These are phyloP conservation scores for Poeciliopsis retropinna DNA, from an alignment of 2,113 vertebrate genomes.

Conservation along the genomic window DNA sequence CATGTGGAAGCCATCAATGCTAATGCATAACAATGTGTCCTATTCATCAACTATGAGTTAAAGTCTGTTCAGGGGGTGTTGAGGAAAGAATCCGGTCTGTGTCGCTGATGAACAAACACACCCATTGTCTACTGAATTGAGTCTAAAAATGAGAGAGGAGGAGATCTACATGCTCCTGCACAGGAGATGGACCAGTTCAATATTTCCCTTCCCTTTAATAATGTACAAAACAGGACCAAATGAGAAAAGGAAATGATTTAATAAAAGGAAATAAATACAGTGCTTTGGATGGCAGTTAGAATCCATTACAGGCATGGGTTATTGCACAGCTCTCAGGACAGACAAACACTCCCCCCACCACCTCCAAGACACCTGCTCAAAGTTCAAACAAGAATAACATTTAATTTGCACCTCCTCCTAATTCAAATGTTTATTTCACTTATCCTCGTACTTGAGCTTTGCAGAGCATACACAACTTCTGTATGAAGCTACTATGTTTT, in stretches of 20 bases:
- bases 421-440: constrained; percentile 12
- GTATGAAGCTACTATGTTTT: constrained; percentile 1
- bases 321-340: constrained; percentile 74
- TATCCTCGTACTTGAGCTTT: constrained; percentile 17
- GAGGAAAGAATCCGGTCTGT: constrained; percentile 59
- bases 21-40: constrained; percentile 50
- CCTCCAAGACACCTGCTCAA: constrained; percentile 35
- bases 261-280: constrained; percentile 79
- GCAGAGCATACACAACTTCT: constrained; percentile 6
- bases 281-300: constrained; percentile 78
- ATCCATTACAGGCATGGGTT: constrained; percentile 78
- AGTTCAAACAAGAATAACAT: constrained; percentile 55
- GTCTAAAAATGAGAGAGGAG: constrained; percentile 31
- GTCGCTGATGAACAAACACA: constrained; percentile 43
- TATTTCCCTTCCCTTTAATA: not conserved
- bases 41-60: constrained; percentile 59
- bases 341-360: constrained; percentile 17
- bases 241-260: constrained; percentile 67
- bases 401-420: constrained; percentile 20
- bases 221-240: constrained; percentile 10
- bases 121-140: constrained; percentile 51
- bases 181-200: constrained; percentile 5
- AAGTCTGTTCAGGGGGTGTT: constrained; percentile 46
- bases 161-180: constrained; percentile 25
- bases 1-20: constrained; percentile 34